Percentiles rank a stretch among this genome's conserved stretches.
These are phyloP conservation scores for Pinna nobilis DNA, from an alignment of 1,140 invertebrate genomes.

Conservation along the genomic window DNA sequence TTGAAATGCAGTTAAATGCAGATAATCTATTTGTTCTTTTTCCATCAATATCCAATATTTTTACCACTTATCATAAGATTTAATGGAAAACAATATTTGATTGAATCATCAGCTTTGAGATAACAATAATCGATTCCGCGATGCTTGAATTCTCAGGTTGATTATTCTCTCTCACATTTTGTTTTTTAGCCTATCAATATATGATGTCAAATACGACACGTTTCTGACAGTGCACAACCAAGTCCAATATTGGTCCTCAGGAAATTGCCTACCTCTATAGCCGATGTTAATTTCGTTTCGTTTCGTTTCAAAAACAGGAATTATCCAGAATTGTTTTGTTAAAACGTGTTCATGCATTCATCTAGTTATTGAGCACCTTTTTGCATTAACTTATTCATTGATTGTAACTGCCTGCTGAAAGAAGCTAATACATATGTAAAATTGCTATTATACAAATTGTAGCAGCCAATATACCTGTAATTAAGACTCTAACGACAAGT, in stretches of 20 bases:
- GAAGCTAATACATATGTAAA: slow-evolving; percentile 41
- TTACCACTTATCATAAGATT: too few species aligned
- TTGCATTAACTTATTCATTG: slow-evolving; percentile 38
- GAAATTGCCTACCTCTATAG: slow-evolving; percentile 42
- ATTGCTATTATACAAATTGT: slow-evolving; percentile 45
- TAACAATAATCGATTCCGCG: too few species aligned
- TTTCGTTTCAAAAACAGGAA: slow-evolving; percentile 46
- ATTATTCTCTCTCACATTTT: too few species aligned
- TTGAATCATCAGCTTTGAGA: too few species aligned
- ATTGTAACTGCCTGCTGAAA: slow-evolving; percentile 28
- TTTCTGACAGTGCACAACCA: too few species aligned
- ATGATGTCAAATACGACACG: too few species aligned
- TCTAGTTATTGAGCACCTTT: slow-evolving; percentile 40
- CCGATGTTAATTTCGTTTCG: slow-evolving; percentile 36
- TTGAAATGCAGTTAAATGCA: too few species aligned
- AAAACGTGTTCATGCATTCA: slow-evolving; percentile 29
- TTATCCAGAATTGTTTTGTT: slow-evolving; percentile 39
- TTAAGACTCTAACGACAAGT: slow-evolving; percentile 35
- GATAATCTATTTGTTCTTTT: too few species aligned
- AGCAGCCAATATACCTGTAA: slow-evolving; percentile 24
- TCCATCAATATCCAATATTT: too few species aligned
- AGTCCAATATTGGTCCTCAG: slow-evolving; percentile 31
- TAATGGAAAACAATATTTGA: too few species aligned
- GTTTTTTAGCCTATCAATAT: too few species aligned
- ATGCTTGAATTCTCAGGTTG: too few species aligned